These are phyloP conservation scores for Timandra comae DNA, from an alignment of 2,888 invertebrate genomes.

Conservation along the genomic window DNA sequence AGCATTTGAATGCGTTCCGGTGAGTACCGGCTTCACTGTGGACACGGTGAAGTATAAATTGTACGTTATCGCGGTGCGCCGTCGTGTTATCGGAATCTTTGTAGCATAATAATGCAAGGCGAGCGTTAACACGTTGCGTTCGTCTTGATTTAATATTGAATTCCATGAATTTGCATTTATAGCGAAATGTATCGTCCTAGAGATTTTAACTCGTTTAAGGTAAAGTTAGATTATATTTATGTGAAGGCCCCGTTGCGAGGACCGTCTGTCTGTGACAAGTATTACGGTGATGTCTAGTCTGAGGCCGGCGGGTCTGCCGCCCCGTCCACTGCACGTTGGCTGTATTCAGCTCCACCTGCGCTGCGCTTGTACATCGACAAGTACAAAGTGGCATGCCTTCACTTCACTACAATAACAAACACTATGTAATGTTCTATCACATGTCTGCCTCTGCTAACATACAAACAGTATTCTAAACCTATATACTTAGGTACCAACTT, in stretches of 20 bases:
- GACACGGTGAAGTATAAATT: constrained; percentile 9
- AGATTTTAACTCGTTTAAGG: constrained; percentile 73
- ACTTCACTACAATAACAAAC: constrained; percentile 42
- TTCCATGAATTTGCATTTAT: constrained; percentile 78
- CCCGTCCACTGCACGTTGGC: no score
- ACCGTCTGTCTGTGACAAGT: constrained; percentile 57
- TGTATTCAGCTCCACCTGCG: constrained; percentile 45
- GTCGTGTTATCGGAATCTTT: constrained; percentile 51
- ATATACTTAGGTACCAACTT: constrained; percentile 4
- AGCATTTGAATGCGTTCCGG: constrained; percentile 4
- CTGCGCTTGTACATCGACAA: constrained; percentile 59
- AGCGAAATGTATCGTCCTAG: constrained; percentile 74
- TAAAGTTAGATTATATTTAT: constrained; percentile 62
- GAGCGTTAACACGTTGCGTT: constrained; percentile 28
- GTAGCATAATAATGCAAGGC: constrained; percentile 72
- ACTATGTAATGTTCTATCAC: constrained; percentile 21
- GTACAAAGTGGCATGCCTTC: constrained; percentile 70
- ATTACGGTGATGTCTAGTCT: constrained; percentile 70
- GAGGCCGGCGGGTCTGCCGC: constrained; percentile 34
- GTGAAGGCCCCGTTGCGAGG: constrained; percentile 51
- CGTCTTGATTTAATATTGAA: constrained; percentile 67
- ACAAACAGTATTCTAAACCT: constrained; percentile 20
- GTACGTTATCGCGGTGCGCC: constrained; percentile 29
- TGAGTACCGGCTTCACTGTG: not conserved
- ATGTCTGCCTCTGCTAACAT: constrained; percentile 18